Percentiles rank a stretch among this genome's conserved stretches.
Conservation (phyloP, 2,113 vertebrate species). For the Sprattus sprattus region DNA sequence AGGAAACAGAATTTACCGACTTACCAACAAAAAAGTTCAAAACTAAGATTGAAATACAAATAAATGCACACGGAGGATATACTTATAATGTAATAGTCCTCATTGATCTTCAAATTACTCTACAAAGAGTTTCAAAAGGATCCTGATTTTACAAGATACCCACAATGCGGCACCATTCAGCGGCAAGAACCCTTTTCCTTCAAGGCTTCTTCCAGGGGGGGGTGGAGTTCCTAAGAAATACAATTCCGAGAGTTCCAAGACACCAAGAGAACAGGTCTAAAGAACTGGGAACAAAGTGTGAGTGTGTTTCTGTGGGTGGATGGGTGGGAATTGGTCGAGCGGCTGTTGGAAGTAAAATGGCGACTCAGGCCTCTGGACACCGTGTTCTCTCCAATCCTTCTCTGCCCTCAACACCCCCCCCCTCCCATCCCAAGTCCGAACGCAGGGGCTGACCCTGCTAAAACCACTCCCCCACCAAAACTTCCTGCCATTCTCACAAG, state of each 20-base stretch:
- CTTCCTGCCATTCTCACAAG: constrained; percentile 9
- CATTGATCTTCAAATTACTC: background rate
- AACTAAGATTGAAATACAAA: background rate
- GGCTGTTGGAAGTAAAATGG: background rate
- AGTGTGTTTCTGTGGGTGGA: background rate
- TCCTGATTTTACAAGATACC: background rate
- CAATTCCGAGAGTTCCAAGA: background rate
- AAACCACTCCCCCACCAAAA: constrained; percentile 1
- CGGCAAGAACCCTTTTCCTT: background rate
- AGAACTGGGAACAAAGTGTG: background rate
- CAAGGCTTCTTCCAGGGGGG: too few relatives aligned
- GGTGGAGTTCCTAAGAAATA: background rate
- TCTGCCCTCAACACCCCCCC: background rate
- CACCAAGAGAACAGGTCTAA: background rate
- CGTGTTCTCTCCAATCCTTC: background rate
- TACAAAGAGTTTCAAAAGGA: background rate
- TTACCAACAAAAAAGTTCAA: background rate
- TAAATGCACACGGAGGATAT: background rate
- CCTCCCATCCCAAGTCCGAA: background rate
- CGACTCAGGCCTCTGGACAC: background rate
- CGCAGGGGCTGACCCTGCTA: background rate
- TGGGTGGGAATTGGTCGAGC: background rate
- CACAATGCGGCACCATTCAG: background rate
- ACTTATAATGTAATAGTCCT: background rate
- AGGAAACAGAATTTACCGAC: background rate